Percentiles rank a stretch among this genome's conserved stretches.
These are phyloP conservation scores for Cephalophus harveyi DNA, from an alignment of 2,113 vertebrate species.

Conservation along the genomic window DNA sequence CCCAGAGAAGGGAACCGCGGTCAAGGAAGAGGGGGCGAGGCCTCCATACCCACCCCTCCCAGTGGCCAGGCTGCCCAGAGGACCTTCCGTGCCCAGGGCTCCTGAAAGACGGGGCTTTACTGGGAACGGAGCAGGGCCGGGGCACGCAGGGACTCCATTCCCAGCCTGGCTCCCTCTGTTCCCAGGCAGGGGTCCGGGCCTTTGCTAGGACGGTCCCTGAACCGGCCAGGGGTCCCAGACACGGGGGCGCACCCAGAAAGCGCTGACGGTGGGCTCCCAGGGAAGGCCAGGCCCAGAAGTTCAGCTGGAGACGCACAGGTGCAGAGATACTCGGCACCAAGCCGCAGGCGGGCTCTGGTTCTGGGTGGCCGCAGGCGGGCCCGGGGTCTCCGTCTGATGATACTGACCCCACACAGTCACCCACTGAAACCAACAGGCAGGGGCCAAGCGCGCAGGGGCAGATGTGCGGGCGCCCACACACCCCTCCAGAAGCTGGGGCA, in stretches of 20 bases:
- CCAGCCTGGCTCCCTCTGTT: neutral
- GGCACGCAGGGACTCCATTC: neutral
- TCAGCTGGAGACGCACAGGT: rapidly evolving
- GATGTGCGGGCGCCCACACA: neutral
- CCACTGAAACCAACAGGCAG: neutral
- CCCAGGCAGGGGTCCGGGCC: neutral
- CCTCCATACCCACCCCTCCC: neutral
- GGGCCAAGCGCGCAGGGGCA: neutral
- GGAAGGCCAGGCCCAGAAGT: neutral
- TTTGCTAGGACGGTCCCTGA: neutral
- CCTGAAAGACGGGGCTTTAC: neutral
- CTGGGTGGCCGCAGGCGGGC: neutral
- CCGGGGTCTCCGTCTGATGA: rapidly evolving
- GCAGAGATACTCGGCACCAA: neutral
- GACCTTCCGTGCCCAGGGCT: neutral
- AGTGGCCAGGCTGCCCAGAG: neutral
- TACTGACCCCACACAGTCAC: neutral
- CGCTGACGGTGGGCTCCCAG: rapidly evolving
- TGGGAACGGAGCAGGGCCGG: neutral
- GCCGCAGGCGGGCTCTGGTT: rapidly evolving
- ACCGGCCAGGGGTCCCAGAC: neutral
- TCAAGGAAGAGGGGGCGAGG: neutral
- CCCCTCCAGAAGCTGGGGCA: neutral
- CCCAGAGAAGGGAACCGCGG: neutral
- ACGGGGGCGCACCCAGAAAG: rapidly evolving